Evolutionary conservation across 2,113 vertebrate species (phyloP), one percentile per base, ranked within the genome.

Genomic region (Actinemys pallida): DNA sequence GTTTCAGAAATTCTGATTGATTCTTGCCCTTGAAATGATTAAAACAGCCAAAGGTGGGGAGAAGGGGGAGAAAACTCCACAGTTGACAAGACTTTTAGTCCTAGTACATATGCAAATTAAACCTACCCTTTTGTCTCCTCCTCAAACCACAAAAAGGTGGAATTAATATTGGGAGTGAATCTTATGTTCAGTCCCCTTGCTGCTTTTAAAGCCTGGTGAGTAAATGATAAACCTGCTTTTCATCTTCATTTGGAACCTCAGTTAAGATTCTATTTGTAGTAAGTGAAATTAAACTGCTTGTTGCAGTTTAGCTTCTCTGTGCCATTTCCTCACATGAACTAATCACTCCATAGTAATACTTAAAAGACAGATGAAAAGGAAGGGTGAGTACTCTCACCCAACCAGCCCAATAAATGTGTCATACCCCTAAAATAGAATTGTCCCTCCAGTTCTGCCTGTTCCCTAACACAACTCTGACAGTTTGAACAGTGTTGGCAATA

Each of bases 361-460:
- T 84, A 78, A 92, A 97, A 83, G 96, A 87, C 90, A 95, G 91
- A 91, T 97, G 76, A 95, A 85, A 96, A 88, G 94, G 93, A 96
- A 97, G 95, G 93, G 93, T 97, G 96, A 97, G 93, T 86, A 97
- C 98, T 98, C 98, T 98, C 97, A 97, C 96, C 96, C 97, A 97
- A 97, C 98, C 98, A 98, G 96, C 92, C 42, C 95, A 90, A 97
- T 91, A 97, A 96, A 93, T 97, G 97, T 97, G 98, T 98, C 97
- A 97, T 98, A 94, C 92, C 91, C 97, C 97, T 98, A 98, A 98
- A 98, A 98, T 98, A 98, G 98, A 98, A 97, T 90, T 50, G 94
- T 96, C 95, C 84, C 97, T 98, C 98, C 97, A 96, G 98, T 98
- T 97, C 27, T 95, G 95, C 98, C 98, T 98, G 98, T 97, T 98